phyloP scores from a whole-genome alignment of 1,140 invertebrate genomes.

The Drosophila sucinea region DNA sequence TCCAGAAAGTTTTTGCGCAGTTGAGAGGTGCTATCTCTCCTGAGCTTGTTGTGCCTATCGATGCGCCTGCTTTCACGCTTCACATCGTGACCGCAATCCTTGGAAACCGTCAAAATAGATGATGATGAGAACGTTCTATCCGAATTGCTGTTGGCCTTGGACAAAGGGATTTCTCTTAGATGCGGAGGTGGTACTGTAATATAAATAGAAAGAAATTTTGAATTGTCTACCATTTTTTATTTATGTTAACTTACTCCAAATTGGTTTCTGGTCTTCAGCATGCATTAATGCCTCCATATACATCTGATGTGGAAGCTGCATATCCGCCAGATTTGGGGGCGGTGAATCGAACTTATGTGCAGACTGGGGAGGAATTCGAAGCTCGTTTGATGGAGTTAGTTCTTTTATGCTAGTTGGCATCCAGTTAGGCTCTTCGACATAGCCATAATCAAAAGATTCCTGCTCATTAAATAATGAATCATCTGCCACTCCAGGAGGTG shows the following conservation, averaged over 20 bases:
- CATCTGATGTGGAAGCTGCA: constrained; percentile 64
- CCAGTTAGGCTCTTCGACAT: constrained; percentile 85
- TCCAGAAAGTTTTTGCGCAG: constrained; percentile 96
- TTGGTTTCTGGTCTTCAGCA: constrained; percentile 81
- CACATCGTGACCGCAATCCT: constrained; percentile 84
- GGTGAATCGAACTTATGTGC: constrained; percentile 44
- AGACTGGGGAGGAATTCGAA: constrained; percentile 68
- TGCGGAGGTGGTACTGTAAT: constrained; percentile 39
- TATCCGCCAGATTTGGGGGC: constrained; percentile 37
- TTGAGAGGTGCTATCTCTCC: constrained; percentile 84
- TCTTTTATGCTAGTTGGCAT: constrained; percentile 86
- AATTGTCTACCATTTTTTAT: too few species aligned
- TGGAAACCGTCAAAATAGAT: background rate
- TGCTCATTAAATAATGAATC: constrained; percentile 86
- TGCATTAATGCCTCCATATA: background rate
- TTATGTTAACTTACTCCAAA: constrained; percentile 41
- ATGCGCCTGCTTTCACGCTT: constrained; percentile 68
- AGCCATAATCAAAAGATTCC: constrained; percentile 88
- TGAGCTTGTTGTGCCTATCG: constrained; percentile 62
- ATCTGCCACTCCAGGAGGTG: constrained; percentile 83
- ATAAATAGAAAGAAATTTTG: background rate
- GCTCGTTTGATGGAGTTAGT: constrained; percentile 84
- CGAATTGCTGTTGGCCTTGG: constrained; percentile 28
- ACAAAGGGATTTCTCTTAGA: constrained; percentile 45
- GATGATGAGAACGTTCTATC: constrained; percentile 8